These are phyloP conservation scores for Syrrhaptes paradoxus DNA, from an alignment of 2,113 vertebrate genomes.

Conservation along the genomic window DNA sequence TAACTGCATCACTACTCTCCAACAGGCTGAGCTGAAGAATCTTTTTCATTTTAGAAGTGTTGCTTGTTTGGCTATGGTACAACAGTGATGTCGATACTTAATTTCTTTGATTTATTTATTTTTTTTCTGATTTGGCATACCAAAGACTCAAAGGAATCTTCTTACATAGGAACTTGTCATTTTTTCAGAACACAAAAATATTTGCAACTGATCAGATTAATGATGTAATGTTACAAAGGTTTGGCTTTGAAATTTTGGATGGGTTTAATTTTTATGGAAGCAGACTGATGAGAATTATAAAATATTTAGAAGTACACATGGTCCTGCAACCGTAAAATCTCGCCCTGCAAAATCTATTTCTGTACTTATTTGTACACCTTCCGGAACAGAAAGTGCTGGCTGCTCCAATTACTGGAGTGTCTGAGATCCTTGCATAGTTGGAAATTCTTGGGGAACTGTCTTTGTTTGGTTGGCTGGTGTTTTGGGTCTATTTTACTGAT, in stretches of 20 bases:
- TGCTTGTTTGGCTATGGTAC: background rate
- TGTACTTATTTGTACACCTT: background rate
- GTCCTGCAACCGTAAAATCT: background rate
- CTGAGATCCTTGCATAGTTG: background rate
- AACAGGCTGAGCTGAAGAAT: background rate
- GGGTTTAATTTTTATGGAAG: background rate
- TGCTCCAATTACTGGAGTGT: background rate
- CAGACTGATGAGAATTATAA: background rate
- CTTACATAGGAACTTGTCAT: background rate
- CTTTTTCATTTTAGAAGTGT: background rate
- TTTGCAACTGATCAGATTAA: background rate
- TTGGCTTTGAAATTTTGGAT: background rate
- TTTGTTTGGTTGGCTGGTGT: background rate
- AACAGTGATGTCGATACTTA: background rate
- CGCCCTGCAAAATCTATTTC: background rate
- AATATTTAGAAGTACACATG: background rate
- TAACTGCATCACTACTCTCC: background rate
- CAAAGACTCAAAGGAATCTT: background rate
- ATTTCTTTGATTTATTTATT: background rate
- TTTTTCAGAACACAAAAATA: background rate
- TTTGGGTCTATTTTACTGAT: background rate
- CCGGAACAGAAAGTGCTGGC: background rate
- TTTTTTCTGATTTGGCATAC: background rate
- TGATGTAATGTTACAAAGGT: background rate
- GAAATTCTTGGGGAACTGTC: background rate